Evolutionary conservation across 92 coral and sea anemone genomes (phyloP), one percentile per base, ranked within the genome.

Genomic region (Epizoanthus illoricatus): DNA sequence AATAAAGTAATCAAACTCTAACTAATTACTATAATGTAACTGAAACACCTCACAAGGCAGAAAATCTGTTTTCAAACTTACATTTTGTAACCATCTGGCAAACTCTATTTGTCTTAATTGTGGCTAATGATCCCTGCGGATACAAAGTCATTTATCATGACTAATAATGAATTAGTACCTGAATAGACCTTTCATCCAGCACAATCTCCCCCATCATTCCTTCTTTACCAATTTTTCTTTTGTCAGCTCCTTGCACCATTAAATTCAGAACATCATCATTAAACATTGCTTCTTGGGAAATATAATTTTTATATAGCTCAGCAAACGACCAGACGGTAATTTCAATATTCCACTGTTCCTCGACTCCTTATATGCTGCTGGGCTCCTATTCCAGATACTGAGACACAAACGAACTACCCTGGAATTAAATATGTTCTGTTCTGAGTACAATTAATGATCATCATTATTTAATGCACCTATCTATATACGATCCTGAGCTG

Each of bases 161-260:
- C 9, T 45, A 5, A 45, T 70, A 20, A 5, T 20, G 7, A 16
- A 2, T 23, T 8, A 17, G 70, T 33, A 88, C 91, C 85, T 88
- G 91, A 33, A 88, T 84, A 13, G 91, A 40, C 91, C 78, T 88
- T 79, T 88, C 88, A 88, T 88, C 91, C 52, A 88, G 87, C 5
- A 88, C 74, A 57, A 88, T 21, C 15, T 85, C 91, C 10, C 88
- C 91, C 7, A 18, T 59, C 73, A 52, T 88, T 60, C 87, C 91
- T 45, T 52, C 76, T 17, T 55, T 42, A 36, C 41, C 85, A 58
- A 88, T 49, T 8, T 39, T 80, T 65, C 28, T 69, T 24, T 21
- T 84, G 16, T 71, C 41, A 6, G 85, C 91, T 66, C 84, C 91
- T 7, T 84, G 21, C 33, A 64, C 85, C 80, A 88, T 80, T 85